phyloP scores from a whole-genome alignment of 2,888 invertebrate genomes.

The Anoplius nigerrimus region DNA sequence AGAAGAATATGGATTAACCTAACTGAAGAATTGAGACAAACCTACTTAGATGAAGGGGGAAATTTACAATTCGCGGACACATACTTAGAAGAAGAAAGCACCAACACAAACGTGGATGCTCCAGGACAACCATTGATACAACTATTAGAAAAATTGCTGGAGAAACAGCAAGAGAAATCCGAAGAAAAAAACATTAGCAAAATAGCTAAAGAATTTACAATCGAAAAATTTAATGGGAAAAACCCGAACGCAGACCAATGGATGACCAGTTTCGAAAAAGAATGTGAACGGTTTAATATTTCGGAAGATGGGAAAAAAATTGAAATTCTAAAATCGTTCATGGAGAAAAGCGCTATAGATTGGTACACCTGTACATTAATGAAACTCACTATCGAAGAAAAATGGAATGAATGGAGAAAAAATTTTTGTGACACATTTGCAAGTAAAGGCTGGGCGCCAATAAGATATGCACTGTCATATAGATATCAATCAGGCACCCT shows the following conservation, averaged over 20 bases:
- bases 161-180: slow-evolving; percentile 10
- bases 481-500: slow-evolving; percentile 51
- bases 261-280: slow-evolving; percentile 51
- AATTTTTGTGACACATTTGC: slow-evolving; percentile 33
- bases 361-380: background rate
- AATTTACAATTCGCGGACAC: too few relatives aligned
- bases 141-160: slow-evolving; percentile 28
- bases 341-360: slow-evolving; percentile 46
- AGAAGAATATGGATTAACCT: slow-evolving; percentile 23
- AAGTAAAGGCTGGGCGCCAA: slow-evolving; percentile 51
- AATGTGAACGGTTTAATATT: slow-evolving; percentile 49
- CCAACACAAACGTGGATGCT: slow-evolving; percentile 28
- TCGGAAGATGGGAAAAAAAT: slow-evolving; percentile 42
- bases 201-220: slow-evolving; percentile 43
- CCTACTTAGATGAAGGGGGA: background rate
- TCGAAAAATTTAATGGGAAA: slow-evolving; percentile 49
- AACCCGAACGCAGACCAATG: slow-evolving; percentile 46
- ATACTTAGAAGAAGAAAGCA: slow-evolving; percentile 8
- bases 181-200: slow-evolving; percentile 39
- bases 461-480: slow-evolving; percentile 46
- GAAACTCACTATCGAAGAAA: background rate
- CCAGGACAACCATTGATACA: slow-evolving; percentile 26
- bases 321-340: slow-evolving; percentile 48
- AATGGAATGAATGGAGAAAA: background rate
- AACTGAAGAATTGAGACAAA: slow-evolving; percentile 16